Base-by-base conservation (phyloP, 92 coral and sea anemone species). In the Montipora capitata region DNA sequence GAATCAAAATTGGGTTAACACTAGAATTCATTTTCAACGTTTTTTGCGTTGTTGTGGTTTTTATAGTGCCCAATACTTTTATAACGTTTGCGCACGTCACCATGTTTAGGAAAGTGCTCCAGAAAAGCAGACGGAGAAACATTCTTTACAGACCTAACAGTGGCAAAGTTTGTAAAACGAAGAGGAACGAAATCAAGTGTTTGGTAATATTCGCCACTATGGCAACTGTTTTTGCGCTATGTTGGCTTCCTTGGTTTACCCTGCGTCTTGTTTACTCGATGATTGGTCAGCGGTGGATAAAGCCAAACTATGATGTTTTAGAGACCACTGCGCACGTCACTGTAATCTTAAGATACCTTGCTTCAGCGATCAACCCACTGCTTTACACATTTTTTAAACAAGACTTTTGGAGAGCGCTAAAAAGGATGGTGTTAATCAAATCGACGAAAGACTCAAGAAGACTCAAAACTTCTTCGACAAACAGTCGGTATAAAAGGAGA, bases 171-270 rank as follows among this genome's bases (percentile, higher is more conserved):
- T 49, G 48, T 39, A 85, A 15, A 41, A 84, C 63, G 76, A 77
- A 54, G 76, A 49, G 40, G 39, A 93, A 77, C 59, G 93, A 93
- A 17, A 35, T 85, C n/a, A 93, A 93, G 58, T 93, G 96, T 54
- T 49, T 93, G 42, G 72, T 38, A 12, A 86, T 93, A 51, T 93
- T 93, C 16, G 96, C 93, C 17, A 56, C 79, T 64, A 93, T 93
- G 93, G 96, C 96, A 5, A 20, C 76, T 13, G 18, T 81, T 54
- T 93, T 93, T 45, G 84, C 68, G 9, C 7, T 93, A 58, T 93
- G 96, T 69, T 93, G 96, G 96, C 57, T 93, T 67, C 96, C 96
- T 43, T 93, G 93, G 93, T 93, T 89, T 56, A 17, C 49, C 11
- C 54, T 93, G 84, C 85, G 86, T 39, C 86, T 86, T 17, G 35